These are phyloP conservation scores for Drosophila albomicans DNA, from an alignment of 1,140 invertebrate species.

Conservation along the genomic window DNA sequence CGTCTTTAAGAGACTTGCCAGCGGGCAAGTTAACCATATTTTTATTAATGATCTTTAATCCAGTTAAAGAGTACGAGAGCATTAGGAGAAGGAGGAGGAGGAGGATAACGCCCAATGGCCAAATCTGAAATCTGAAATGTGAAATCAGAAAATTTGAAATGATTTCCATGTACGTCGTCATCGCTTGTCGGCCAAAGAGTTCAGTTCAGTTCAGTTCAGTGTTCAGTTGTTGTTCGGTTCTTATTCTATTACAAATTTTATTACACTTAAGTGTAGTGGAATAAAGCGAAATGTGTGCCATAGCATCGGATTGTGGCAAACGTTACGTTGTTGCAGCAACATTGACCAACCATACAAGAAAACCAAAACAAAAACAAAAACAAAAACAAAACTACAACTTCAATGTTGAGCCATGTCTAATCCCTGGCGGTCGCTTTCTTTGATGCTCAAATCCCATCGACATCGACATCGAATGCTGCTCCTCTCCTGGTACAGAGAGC, in stretches of 20 bases:
- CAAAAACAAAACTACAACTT: no score
- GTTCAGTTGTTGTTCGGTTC: constrained; percentile 21
- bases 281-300: constrained; percentile 77
- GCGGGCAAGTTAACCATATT: constrained; percentile 28
- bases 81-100: constrained; percentile 11
- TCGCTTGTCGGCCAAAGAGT: constrained; percentile 13
- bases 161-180: constrained; percentile 60
- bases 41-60: constrained; percentile 66
- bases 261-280: constrained; percentile 79
- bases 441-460: constrained; percentile 50
- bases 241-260: constrained; percentile 83
- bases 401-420: constrained; percentile 64
- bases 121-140: constrained; percentile 61
- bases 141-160: constrained; percentile 44
- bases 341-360: neutral
- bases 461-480: constrained; percentile 5
- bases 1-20: constrained; percentile 1
- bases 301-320: constrained; percentile 40
- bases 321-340: neutral
- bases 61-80: constrained; percentile 35
- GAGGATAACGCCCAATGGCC: constrained; percentile 48
- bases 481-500: constrained; percentile 22
- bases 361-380: no score
- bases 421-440: constrained; percentile 71
- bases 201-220: neutral